These are phyloP conservation scores for Leptothorax acervorum DNA, from an alignment of 2,888 invertebrate genomes.

Conservation along the genomic window DNA sequence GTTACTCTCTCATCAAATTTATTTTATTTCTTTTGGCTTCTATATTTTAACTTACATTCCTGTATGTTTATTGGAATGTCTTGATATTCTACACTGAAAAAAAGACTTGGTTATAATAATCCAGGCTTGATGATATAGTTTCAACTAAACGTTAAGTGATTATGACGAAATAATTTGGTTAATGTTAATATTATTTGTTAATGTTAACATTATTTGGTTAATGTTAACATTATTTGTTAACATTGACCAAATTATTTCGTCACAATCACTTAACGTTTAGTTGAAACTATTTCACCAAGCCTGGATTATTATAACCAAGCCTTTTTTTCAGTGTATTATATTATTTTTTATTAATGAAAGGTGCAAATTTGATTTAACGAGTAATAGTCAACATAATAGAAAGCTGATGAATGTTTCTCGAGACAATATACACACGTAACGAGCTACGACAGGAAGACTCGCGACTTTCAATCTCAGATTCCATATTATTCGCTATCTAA, in stretches of 20 bases:
- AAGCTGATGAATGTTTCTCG: not conserved
- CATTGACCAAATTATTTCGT: too few species aligned
- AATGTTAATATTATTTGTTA: too few species aligned
- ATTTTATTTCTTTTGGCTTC: not conserved
- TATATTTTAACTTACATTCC: not conserved
- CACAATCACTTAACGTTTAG: too few species aligned
- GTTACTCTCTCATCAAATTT: not conserved
- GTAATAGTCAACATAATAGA: not conserved
- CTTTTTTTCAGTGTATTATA: not conserved
- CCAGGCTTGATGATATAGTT: too few species aligned
- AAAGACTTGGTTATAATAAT: too few species aligned
- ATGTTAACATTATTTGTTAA: too few species aligned
- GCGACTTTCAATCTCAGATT: conserved; percentile 42
- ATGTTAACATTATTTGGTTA: too few species aligned
- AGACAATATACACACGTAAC: not conserved
- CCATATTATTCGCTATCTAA: conserved; percentile 39
- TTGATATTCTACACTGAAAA: not conserved
- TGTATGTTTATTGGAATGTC: not conserved
- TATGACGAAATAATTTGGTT: too few species aligned
- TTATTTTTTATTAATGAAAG: not conserved
- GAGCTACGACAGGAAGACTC: not conserved
- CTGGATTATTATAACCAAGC: too few species aligned
- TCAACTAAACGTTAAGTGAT: too few species aligned
- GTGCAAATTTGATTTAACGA: not conserved
- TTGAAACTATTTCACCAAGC: too few species aligned